A percentile compares a stretch with the other conserved stretches of the same genome.
Conservation (phyloP, 2,888 invertebrate species). For the Chamaedrilus cognettii region DNA sequence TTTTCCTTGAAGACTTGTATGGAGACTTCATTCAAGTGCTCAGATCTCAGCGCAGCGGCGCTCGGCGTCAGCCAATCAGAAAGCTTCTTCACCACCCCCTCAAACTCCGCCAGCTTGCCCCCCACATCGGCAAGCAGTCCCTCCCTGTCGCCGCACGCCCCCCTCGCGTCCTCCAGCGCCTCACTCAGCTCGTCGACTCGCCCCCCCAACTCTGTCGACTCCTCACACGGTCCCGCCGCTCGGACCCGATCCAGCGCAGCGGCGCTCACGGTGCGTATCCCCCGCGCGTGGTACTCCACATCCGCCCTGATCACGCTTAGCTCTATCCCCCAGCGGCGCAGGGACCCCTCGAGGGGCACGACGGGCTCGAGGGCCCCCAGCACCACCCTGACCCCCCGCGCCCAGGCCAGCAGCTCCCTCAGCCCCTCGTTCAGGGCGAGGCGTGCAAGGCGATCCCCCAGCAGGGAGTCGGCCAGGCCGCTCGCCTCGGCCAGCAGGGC, state of each 20-base stretch:
- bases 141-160: constrained; percentile 76
- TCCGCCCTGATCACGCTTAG: constrained; percentile 70
- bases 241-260: constrained; percentile 22
- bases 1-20: constrained; percentile 48
- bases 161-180: constrained; percentile 83
- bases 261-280: constrained; percentile 67
- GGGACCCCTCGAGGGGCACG: constrained; percentile 45
- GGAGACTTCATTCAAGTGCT: constrained; percentile 69
- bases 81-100: constrained; percentile 48
- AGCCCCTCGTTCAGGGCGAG: constrained; percentile 93
- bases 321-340: constrained; percentile 52
- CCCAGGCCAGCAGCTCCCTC: constrained; percentile 83
- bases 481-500: constrained; percentile 76
- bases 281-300: constrained; percentile 81
- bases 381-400: constrained; percentile 80
- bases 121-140: constrained; percentile 79
- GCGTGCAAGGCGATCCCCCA: constrained; percentile 89
- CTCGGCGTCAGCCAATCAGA: constrained; percentile 49
- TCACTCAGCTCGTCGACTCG: constrained; percentile 82
- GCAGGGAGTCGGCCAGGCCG: constrained; percentile 79
- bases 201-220: no score
- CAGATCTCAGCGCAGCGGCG: constrained; percentile 56
- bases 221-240: constrained; percentile 70
- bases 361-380: constrained; percentile 63
- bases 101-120: constrained; percentile 70